Evolutionary conservation across 2,113 vertebrate species (phyloP).

Genomic region (Gobio gobio): DNA sequence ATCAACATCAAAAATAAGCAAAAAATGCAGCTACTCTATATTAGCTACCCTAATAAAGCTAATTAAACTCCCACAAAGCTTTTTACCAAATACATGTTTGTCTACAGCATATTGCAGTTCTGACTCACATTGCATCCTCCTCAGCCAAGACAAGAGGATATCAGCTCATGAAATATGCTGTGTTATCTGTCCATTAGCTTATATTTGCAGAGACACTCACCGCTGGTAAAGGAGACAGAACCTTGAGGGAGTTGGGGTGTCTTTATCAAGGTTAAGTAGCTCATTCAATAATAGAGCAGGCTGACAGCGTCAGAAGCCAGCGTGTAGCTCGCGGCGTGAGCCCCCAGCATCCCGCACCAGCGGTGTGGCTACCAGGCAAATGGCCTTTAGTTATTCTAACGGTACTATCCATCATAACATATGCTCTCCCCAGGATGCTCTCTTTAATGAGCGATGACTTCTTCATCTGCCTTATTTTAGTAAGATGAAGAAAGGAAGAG

Average conservation of each 20-base stretch:
- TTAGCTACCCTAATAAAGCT: not conserved
- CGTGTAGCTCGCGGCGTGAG: conserved; percentile 73
- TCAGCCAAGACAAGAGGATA: not conserved
- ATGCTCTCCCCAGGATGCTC: conserved; percentile 83
- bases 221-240: conserved; percentile 52
- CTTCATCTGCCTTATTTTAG: conserved; percentile 60
- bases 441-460: conserved; percentile 81
- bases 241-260: conserved; percentile 51
- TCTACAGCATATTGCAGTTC: not conserved
- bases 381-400: conserved; percentile 82
- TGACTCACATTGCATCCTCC: not conserved
- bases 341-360: conserved; percentile 61
- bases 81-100: not conserved
- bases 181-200: conserved; percentile 49
- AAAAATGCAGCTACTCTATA: not conserved
- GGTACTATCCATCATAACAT: conserved; percentile 84
- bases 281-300: conserved; percentile 68
- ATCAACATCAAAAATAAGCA: not conserved
- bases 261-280: conserved; percentile 78
- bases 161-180: conserved; percentile 23
- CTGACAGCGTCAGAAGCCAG: conserved; percentile 66
- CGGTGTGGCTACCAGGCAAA: conserved; percentile 77
- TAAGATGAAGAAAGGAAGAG: conserved; percentile 55
- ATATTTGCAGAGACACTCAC: conserved; percentile 48
- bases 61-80: not conserved